phyloP scores from a whole-genome alignment of 2,888 invertebrate genomes.

The Polydrusus tereticollis region DNA sequence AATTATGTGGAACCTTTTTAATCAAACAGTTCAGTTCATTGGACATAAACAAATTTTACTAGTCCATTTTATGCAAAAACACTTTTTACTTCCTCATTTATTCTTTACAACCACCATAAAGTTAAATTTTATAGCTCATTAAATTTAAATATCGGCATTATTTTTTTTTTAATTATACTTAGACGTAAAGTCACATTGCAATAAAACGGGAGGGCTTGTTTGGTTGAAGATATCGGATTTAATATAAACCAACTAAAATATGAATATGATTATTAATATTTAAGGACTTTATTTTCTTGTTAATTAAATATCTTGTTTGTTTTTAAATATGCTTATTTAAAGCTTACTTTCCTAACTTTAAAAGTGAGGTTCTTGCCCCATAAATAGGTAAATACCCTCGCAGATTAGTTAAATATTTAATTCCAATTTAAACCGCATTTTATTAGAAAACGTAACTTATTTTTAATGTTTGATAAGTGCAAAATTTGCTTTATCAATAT shows the following conservation, averaged over 20 bases:
- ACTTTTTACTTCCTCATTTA: background rate
- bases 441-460: conserved; percentile 4
- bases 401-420: background rate
- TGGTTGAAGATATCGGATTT: too few relatives aligned
- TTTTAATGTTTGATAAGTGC: conserved; percentile 12
- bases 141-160: background rate
- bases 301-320: too few relatives aligned
- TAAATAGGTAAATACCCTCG: background rate
- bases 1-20: background rate
- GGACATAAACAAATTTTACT: background rate
- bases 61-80: background rate
- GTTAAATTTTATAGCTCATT: background rate
- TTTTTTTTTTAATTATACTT: too few relatives aligned
- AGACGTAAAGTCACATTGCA: too few relatives aligned
- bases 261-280: too few relatives aligned
- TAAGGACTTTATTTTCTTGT: too few relatives aligned
- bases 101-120: background rate
- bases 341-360: too few relatives aligned
- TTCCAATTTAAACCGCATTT: conserved; percentile 1
- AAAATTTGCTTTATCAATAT: conserved; percentile 34
- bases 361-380: too few relatives aligned
- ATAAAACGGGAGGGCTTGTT: too few relatives aligned
- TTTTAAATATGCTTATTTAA: too few relatives aligned
- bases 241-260: too few relatives aligned
- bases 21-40: too few relatives aligned